phyloP scores from a whole-genome alignment of 2,888 invertebrate species.

The Apodemia duryi region DNA sequence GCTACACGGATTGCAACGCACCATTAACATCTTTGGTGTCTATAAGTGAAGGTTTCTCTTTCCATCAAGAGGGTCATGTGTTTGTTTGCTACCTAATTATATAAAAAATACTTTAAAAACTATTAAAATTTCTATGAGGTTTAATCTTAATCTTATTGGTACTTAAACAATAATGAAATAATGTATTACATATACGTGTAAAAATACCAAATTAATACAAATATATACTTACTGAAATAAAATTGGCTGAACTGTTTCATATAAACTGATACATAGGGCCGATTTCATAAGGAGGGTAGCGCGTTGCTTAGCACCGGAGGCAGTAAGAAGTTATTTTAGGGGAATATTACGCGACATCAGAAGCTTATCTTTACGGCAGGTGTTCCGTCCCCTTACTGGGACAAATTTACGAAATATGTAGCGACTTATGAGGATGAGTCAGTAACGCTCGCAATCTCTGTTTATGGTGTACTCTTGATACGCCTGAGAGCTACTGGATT shows the following conservation, averaged over 20 bases:
- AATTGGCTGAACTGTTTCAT: conserved; percentile 27
- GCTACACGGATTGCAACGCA: no score
- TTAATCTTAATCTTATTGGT: no score
- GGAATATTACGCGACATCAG: conserved; percentile 73
- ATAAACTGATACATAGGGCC: conserved; percentile 42
- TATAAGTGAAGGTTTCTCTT: no score
- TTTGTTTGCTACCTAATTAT: no score
- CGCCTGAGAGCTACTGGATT: conserved; percentile 13
- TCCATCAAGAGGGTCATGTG: no score
- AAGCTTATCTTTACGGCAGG: conserved; percentile 79
- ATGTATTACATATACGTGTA: no score
- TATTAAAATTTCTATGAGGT: no score
- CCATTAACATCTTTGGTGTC: no score
- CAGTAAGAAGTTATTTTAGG: conserved; percentile 78
- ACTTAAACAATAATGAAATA: no score
- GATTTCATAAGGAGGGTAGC: conserved; percentile 40
- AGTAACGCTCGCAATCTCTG: conserved; percentile 37
- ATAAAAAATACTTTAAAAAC: no score
- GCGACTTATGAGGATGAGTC: conserved; percentile 70
- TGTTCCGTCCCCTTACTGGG: conserved; percentile 60
- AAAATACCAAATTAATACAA: not conserved
- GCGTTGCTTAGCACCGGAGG: conserved; percentile 72
- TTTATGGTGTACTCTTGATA: conserved; percentile 29
- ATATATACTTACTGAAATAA: conserved; percentile 11
- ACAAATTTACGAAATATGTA: conserved; percentile 75